A percentile compares a stretch with the other conserved stretches of the same genome.
These are phyloP conservation scores for Drosophila leontia DNA, from an alignment of 1,140 invertebrate species.

Conservation along the genomic window DNA sequence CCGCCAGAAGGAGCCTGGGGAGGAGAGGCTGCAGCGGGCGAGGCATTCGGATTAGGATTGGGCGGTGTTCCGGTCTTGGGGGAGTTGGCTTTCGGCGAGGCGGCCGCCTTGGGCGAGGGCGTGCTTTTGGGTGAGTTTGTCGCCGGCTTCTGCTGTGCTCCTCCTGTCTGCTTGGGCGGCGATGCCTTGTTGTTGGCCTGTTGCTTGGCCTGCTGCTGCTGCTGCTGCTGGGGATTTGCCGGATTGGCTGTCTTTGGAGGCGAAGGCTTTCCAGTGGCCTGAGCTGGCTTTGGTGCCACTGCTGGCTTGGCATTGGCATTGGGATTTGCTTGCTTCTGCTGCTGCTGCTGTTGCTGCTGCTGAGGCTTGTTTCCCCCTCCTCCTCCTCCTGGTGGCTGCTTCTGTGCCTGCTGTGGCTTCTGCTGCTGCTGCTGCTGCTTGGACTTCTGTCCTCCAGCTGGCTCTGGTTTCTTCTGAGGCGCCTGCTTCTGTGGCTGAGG, in stretches of 20 bases:
- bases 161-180: conserved; percentile 54
- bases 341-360: conserved; percentile 48
- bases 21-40: conserved; percentile 10
- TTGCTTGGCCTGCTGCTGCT: conserved; percentile 37
- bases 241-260: conserved; percentile 19
- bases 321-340: conserved; percentile 37
- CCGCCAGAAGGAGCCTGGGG: conserved; percentile 22
- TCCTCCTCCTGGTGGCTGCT: conserved; percentile 17
- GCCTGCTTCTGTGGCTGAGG: conserved; percentile 30
- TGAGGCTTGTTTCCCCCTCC: conserved; percentile 30
- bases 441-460: conserved; percentile 26
- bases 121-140: conserved; percentile 51
- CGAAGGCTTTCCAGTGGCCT: conserved; percentile 22
- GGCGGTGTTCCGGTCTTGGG: conserved; percentile 56
- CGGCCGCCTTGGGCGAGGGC: conserved; percentile 47
- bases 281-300: conserved; percentile 33
- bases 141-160: conserved; percentile 56
- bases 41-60: conserved; percentile 27
- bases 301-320: conserved; percentile 46
- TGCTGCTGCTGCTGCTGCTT: conserved; percentile 58
- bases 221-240: conserved; percentile 10
- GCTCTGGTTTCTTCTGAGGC: conserved; percentile 52
- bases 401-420: conserved; percentile 36
- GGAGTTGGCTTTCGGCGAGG: conserved; percentile 52
- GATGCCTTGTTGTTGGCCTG: conserved; percentile 51